Conservation (phyloP, 2,797 vertebrate genomes). For the Bryconaethiops microstoma region DNA sequence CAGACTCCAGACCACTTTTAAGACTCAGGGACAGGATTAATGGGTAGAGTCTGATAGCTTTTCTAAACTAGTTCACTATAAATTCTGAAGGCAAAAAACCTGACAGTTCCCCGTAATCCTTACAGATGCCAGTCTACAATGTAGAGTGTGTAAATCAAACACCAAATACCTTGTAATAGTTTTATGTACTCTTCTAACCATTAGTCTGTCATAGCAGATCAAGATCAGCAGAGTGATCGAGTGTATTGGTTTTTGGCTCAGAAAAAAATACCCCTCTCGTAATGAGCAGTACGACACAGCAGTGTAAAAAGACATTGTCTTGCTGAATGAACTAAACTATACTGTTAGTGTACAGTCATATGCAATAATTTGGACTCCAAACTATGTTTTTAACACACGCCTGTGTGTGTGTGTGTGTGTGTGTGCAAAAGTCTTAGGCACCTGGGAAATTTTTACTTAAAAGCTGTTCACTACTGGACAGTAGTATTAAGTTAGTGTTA, state of each 20-base stretch:
- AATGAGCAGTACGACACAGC: not conserved
- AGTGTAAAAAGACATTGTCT: not conserved
- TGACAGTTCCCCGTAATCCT: not conserved
- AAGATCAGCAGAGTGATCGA: not conserved
- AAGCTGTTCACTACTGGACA: no score
- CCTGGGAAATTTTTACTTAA: no score
- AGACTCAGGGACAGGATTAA: not conserved
- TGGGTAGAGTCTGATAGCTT: conserved; percentile 9
- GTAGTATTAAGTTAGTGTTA: no score
- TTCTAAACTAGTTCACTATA: conserved; percentile 9
- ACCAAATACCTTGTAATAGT: not conserved
- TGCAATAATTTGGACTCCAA: no score
- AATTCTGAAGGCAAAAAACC: not conserved
- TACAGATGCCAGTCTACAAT: not conserved
- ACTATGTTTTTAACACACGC: no score
- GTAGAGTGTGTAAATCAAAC: not conserved
- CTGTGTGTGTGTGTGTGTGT: no score
- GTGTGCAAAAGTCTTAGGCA: no score
- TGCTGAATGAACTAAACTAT: not conserved
- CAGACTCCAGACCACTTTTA: conserved; percentile 17
- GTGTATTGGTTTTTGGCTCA: not conserved
- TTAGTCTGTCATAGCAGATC: not conserved
- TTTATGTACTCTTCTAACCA: not conserved
- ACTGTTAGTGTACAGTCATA: not conserved
- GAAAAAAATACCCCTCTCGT: not conserved